Percentiles rank a stretch among this genome's conserved stretches.
phyloP scores from a whole-genome alignment of 92 coral and sea anemone species.

The Desmophyllum pertusum region DNA sequence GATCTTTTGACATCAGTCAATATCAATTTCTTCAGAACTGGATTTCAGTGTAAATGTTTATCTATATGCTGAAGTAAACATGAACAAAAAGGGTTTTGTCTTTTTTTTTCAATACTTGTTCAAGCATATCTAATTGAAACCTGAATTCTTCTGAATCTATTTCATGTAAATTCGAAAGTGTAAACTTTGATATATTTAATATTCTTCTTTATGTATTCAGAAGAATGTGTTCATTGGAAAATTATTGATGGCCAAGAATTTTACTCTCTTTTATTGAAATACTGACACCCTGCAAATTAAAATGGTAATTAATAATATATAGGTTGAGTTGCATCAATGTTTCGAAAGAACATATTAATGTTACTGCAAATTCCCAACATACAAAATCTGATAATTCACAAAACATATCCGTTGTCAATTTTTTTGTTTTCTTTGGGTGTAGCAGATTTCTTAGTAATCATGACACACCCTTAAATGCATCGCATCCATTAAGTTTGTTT shows the following conservation, averaged over 20 bases:
- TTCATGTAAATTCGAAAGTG: neutral
- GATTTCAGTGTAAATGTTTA: conserved; percentile 29
- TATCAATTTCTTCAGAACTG: neutral
- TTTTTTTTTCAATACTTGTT: neutral
- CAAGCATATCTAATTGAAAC: neutral
- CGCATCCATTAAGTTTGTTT: neutral
- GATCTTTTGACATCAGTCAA: neutral
- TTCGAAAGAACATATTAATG: neutral
- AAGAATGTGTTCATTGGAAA: neutral
- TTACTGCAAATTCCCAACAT: neutral
- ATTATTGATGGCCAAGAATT: neutral
- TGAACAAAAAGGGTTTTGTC: conserved; percentile 4
- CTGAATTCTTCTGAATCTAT: neutral
- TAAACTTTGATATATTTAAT: neutral
- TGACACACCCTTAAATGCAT: neutral
- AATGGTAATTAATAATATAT: neutral
- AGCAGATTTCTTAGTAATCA: neutral
- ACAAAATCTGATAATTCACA: neutral
- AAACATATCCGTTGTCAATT: neutral
- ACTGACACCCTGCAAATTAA: neutral
- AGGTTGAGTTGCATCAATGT: neutral
- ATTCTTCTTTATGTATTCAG: neutral
- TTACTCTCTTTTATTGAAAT: neutral
- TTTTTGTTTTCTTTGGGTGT: neutral
- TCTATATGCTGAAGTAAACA: conserved; percentile 29